Base-by-base conservation (phyloP, 2,797 vertebrate genomes). In the Pangasius sanitwongsei region DNA sequence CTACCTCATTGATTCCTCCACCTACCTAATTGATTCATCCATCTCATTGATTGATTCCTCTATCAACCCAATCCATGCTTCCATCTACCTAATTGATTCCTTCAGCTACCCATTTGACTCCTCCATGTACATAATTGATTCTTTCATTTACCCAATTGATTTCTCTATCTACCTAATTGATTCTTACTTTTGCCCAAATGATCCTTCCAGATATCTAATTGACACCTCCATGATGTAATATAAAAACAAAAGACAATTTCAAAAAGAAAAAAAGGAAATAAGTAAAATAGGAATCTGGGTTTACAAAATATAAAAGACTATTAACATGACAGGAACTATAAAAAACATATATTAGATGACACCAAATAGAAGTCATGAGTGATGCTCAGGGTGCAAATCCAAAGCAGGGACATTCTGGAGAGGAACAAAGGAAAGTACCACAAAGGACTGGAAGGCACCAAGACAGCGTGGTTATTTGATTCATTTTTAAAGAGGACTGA, bases 401-500 rank as follows among this genome's bases (percentile, higher is more conserved):
- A 59, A 72, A 86, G 50, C 67, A 59, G 69, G 53, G 59, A 57
- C 67, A 72, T 86, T 86, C 84, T 13, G 25, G 50, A 16, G 63
- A 72, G 25, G 48, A 72, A 74, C 50, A 74, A 86, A 74, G 20
- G 31, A 74, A 86, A 86, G 12, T 15, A 74, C 37, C 67, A 86
- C 67, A 86, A 86, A 86, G 44, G 23, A 57, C 50, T 44, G 48
- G 69, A 85, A 74, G 53, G 84, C 48, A 13, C 53, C 84, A 55
- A 86, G 84, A 86, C 84, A 86, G 84, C 69, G 5, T 11, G 34
- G 67, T 28, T 72, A 41, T 86, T 86, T 86, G 53, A 86, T 86
- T 74, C 67, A 86, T 86, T 86, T 86, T 86, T 86, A 86, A 86
- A 86, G 84, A 74, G 34, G 53, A 28, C 31, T 18, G 67, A 86